Evolutionary conservation across 2,888 invertebrate species (phyloP), one percentile per base, ranked within the genome.

Genomic region (Homarus gammarus): DNA sequence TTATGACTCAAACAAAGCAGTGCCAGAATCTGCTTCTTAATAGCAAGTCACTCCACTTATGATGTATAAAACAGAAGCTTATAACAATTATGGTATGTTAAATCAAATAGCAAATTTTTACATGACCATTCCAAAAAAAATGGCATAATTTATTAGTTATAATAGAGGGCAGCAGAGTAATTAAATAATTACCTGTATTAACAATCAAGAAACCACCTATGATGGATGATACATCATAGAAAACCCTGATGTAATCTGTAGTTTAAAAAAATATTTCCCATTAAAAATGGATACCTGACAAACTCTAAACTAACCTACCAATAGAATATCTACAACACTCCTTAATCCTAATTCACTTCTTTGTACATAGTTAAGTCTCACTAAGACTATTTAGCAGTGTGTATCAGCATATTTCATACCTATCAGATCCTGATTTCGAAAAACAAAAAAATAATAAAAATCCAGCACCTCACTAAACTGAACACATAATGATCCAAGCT

Each of bases 231-330:
- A 44, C 6, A 44, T n/a, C 64, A 64, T 64, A 64, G 64, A 64
- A 64, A 64, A 64, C 64, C 64, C 64, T 64, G 64, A 64, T 64
- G 64, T 27, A 27, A 27, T 64, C 64, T 64, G 64, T 27, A 64
- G 64, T 64, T 64, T 64, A 64, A 64, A 64, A 64, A 64, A 64
- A 64, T 64, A 64, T 64, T 64, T 64, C 64, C 64, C 64, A 64
- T 64, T 64, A 64, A 64, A 64, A 64, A 64, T 64, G 64, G 64
- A 64, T 64, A 64, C 64, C 64, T 64, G 64, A 64, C 64, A 64
- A 64, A 64, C 31, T 64, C 64, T 64, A 64, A 64, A 6, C 27
- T 27, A 64, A 27, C 64, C 27, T n/a, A 64, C 22, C 27, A 64
- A 64, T 64, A 64, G 27, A 64, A 56, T 64, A 64, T 64, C 64